Percentiles rank a stretch among this genome's conserved stretches.
phyloP scores from a whole-genome alignment of 2,797 vertebrate genomes.

The Sylvia borin region DNA sequence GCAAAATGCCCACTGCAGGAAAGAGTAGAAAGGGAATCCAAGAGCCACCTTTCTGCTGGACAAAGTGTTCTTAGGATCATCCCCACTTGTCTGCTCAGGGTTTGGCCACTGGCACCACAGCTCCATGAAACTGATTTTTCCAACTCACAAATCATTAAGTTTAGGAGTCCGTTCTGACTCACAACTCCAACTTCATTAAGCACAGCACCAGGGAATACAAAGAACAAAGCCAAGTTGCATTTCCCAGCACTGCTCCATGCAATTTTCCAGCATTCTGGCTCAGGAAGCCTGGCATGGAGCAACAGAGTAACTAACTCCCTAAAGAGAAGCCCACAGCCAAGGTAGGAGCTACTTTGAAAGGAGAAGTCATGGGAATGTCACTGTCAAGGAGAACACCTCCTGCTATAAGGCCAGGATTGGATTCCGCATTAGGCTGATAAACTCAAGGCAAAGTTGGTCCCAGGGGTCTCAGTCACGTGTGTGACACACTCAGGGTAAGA shows the following conservation, averaged over 20 bases:
- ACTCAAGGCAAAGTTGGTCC: not conserved
- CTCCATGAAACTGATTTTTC: not conserved
- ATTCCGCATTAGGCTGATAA: not conserved
- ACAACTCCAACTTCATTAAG: not conserved
- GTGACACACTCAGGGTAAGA: not conserved
- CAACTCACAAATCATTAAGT: not conserved
- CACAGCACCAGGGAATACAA: rapidly evolving
- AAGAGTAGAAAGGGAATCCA: not conserved
- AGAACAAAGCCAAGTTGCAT: not conserved
- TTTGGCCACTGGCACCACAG: not conserved
- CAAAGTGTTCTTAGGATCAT: not conserved
- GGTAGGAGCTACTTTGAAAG: not conserved
- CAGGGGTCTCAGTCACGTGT: not conserved
- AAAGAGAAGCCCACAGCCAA: not conserved
- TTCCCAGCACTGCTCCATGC: not conserved
- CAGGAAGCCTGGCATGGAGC: not conserved
- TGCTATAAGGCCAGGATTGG: not conserved
- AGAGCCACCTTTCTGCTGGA: not conserved
- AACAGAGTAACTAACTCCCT: not conserved
- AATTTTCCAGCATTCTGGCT: not conserved
- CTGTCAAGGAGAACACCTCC: not conserved
- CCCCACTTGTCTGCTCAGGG: not conserved
- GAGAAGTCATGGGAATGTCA: not conserved
- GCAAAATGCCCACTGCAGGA: not conserved
- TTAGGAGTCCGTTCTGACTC: not conserved